Conservation (phyloP, 2,113 vertebrate species). For the Mormoops blainvillei region DNA sequence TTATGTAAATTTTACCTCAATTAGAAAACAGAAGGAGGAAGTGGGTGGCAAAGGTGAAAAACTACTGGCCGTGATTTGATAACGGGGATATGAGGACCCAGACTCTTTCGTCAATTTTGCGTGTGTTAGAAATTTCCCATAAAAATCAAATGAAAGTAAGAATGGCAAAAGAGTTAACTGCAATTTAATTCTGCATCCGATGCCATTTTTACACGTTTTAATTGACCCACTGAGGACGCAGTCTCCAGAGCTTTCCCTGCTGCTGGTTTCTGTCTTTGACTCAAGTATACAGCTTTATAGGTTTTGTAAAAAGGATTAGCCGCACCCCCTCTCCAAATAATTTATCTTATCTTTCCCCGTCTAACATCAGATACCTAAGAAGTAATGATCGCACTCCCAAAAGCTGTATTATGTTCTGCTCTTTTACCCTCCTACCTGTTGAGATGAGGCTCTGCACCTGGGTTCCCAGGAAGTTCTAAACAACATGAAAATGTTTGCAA, state of each 20-base stretch:
- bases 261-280: neutral
- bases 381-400: neutral
- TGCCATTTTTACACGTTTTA: neutral
- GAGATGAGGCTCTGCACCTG: neutral
- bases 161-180: neutral
- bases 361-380: neutral
- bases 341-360: neutral
- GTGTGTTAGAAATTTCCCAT: neutral
- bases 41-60: neutral
- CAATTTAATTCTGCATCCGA: neutral
- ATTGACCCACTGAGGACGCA: neutral
- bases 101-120: neutral
- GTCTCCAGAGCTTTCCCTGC: neutral
- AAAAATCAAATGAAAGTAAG: neutral
- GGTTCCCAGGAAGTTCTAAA: neutral
- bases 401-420: neutral
- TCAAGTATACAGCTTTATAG: neutral
- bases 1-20: neutral
- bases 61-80: neutral
- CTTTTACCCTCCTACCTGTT: neutral
- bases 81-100: neutral
- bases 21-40: neutral
- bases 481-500: neutral
- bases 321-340: neutral
- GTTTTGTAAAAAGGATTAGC: neutral